Percentiles rank a stretch among this genome's conserved stretches.
phyloP scores from a whole-genome alignment of 2,113 vertebrate genomes.

The Myotis brandtii region DNA sequence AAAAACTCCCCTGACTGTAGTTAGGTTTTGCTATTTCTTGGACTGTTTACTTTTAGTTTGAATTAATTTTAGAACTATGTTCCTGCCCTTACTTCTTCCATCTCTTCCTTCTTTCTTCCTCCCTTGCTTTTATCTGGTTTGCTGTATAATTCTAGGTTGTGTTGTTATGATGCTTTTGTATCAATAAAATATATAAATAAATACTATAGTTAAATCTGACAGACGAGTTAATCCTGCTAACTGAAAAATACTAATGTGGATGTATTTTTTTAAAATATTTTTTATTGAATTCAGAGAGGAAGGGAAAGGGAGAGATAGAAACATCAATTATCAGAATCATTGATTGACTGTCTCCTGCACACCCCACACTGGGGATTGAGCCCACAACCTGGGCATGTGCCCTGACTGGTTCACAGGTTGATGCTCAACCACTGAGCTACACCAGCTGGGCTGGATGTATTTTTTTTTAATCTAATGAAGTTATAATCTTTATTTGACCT shows the following conservation, averaged over 20 bases:
- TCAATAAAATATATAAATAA: constrained; percentile 20
- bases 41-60: neutral
- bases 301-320: too few species aligned
- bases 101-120: neutral
- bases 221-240: neutral
- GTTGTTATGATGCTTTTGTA: neutral
- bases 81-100: neutral
- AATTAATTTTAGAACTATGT: constrained; percentile 19
- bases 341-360: too few species aligned
- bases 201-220: neutral
- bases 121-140: neutral
- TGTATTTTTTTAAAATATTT: neutral
- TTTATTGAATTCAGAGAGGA: too few species aligned
- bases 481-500: neutral
- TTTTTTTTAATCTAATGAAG: neutral
- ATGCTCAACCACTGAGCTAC: too few species aligned
- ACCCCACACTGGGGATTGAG: too few species aligned
- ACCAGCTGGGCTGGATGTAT: neutral
- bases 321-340: too few species aligned
- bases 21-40: neutral
- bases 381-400: too few species aligned
- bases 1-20: neutral
- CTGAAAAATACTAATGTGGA: neutral
- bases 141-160: neutral
- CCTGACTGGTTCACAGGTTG: too few species aligned